phyloP scores from a whole-genome alignment of 2,797 vertebrate species.

The Sebastes miniatus region DNA sequence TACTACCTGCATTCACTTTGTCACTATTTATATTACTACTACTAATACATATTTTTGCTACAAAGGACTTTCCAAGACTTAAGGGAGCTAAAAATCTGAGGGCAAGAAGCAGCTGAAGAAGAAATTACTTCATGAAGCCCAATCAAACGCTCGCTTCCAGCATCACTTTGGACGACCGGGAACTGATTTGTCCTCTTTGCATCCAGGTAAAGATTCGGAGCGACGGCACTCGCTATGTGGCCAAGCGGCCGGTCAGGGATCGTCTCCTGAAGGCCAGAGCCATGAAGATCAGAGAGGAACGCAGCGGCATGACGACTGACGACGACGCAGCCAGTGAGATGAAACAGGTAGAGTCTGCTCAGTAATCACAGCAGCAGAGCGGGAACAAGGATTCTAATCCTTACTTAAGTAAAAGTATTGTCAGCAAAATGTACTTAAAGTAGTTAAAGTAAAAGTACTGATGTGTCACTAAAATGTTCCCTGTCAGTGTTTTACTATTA shows the following conservation, averaged over 20 bases:
- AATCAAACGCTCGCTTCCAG: neutral
- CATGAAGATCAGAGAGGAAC: slow-evolving; percentile 88
- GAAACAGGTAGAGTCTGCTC: slow-evolving; percentile 73
- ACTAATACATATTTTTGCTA: too few species aligned
- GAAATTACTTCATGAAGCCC: fast-evolving
- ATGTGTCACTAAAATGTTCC: too few species aligned
- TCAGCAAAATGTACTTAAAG: too few species aligned
- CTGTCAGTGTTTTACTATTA: too few species aligned
- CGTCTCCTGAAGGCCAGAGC: slow-evolving; percentile 87
- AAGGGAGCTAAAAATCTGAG: too few species aligned
- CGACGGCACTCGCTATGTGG: slow-evolving; percentile 85
- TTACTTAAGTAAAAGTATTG: too few species aligned
- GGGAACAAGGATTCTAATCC: too few species aligned
- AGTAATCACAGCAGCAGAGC: neutral
- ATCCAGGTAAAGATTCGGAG: slow-evolving; percentile 82
- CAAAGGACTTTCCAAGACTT: too few species aligned
- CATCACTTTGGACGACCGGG: neutral
- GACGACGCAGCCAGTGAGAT: slow-evolving; percentile 87
- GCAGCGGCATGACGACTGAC: slow-evolving; percentile 88
- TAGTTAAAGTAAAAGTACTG: too few species aligned
- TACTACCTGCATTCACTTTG: too few species aligned
- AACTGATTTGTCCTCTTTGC: neutral
- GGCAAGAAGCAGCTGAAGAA: too few species aligned
- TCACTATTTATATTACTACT: too few species aligned
- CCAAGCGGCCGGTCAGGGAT: slow-evolving; percentile 87